These are phyloP conservation scores for Oceanodroma tethys DNA, from an alignment of 2,113 vertebrate genomes.

Conservation along the genomic window DNA sequence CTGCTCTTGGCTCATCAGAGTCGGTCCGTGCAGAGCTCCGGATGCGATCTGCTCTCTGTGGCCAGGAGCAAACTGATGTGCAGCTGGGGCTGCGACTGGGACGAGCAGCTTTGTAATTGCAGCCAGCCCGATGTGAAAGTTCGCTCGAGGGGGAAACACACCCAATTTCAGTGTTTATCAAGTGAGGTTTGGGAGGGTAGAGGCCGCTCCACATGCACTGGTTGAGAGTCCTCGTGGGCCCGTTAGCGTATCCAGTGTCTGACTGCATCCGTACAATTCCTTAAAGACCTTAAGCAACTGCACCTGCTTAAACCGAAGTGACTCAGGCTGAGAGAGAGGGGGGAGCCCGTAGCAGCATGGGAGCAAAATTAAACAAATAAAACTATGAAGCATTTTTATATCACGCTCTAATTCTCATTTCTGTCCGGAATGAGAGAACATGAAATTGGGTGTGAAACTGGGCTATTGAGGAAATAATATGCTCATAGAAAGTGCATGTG, in stretches of 20 bases:
- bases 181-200: background rate
- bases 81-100: accelerated
- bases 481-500: background rate
- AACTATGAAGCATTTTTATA: background rate
- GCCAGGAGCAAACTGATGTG: background rate
- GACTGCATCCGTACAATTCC: background rate
- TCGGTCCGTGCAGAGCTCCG: accelerated
- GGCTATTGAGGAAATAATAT: background rate
- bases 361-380: background rate
- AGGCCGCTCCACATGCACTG: background rate
- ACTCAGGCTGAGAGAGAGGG: background rate
- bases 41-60: background rate
- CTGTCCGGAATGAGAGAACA: background rate
- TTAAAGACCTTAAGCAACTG: background rate
- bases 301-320: background rate
- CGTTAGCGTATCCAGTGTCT: background rate
- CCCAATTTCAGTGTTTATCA: accelerated
- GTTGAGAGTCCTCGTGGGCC: background rate
- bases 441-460: background rate
- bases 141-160: background rate
- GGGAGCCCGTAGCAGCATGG: background rate
- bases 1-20: background rate
- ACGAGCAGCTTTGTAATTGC: background rate
- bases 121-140: background rate
- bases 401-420: background rate